These are phyloP conservation scores for Coelopa frigida DNA, from an alignment of 1,140 invertebrate genomes.

Conservation along the genomic window DNA sequence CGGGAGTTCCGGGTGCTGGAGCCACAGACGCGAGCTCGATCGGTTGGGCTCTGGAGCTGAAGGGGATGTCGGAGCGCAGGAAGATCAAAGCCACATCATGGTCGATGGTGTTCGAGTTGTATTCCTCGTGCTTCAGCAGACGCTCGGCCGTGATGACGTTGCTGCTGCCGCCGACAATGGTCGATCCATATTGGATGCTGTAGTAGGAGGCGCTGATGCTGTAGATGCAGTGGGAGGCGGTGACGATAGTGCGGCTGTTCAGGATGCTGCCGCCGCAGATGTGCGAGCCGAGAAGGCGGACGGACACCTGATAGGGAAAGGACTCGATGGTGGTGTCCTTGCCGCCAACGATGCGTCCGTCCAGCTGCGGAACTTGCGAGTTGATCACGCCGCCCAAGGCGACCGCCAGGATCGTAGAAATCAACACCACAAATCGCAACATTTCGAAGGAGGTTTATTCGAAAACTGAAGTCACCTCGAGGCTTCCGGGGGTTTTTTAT, in stretches of 20 bases:
- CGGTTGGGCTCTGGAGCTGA: background rate
- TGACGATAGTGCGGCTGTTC: conserved; percentile 46
- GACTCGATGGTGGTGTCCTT: conserved; percentile 11
- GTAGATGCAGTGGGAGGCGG: conserved; percentile 49
- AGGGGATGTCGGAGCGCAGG: background rate
- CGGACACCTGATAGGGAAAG: conserved; percentile 17
- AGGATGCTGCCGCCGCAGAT: conserved; percentile 48
- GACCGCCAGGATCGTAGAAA: no score
- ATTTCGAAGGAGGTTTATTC: no score
- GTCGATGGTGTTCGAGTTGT: background rate
- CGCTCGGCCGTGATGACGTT: conserved; percentile 24
- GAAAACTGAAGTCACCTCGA: no score
- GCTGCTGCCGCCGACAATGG: conserved; percentile 12
- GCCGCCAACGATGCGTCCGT: conserved; percentile 18
- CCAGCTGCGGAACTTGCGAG: no score
- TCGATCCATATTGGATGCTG: background rate
- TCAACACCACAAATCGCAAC: no score
- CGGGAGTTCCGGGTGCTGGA: background rate
- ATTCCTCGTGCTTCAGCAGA: background rate
- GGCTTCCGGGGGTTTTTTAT: no score
- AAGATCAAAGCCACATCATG: conserved; percentile 6
- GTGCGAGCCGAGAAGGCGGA: background rate
- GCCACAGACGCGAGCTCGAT: conserved; percentile 3
- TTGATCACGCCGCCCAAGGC: no score
- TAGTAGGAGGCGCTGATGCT: conserved; percentile 38